Evolutionary conservation across 2,113 vertebrate species (phyloP), one percentile per base, ranked within the genome.

Genomic region (Progne subis): DNA sequence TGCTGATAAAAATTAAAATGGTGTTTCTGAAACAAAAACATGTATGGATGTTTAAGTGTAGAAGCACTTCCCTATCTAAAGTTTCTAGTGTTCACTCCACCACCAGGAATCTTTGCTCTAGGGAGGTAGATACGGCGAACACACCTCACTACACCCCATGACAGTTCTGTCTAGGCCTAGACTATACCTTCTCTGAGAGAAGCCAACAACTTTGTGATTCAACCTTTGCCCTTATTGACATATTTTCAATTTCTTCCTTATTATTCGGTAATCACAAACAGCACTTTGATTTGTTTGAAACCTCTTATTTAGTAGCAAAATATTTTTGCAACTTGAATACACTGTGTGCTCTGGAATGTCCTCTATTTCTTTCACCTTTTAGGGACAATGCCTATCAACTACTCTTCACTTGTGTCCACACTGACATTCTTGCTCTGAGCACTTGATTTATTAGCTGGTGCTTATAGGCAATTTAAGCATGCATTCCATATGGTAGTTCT

Each of bases 11-110:
- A 93, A 60, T n/a, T 15, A 14, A 91, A 76, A 55, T 21, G 8
- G 28, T 34, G 13, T 84, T 95, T 70, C 69, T 70, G 55, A 77
- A 87, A 83, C 28, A 85, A 72, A 52, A 84, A n/a, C 23, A 76
- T 12, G 13, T 60, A 11, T 8, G 18, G 43, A 71, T 31, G 26
- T 50, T 88, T 77, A 21, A 74, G 55, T 39, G 32, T 39, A 81
- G 56, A 90, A 53, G 26, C 24, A 67, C 18, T 60, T 69, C 41
- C 61, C 44, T 57, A 86, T 31, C 13, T 78, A 70, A 60, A 29
- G 52, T 32, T 80, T 44, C 39, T 84, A 57, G 47, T n/a, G 65
- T 29, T 79, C 72, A 67, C 53, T 68, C 28, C 20, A 78, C 68
- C 56, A 82, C 8, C n/a, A 31, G 13, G 59, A 92, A 63, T 8